A percentile compares a stretch with the other conserved stretches of the same genome.
phyloP scores from a whole-genome alignment of 2,888 invertebrate species.

The Ormia ochracea region DNA sequence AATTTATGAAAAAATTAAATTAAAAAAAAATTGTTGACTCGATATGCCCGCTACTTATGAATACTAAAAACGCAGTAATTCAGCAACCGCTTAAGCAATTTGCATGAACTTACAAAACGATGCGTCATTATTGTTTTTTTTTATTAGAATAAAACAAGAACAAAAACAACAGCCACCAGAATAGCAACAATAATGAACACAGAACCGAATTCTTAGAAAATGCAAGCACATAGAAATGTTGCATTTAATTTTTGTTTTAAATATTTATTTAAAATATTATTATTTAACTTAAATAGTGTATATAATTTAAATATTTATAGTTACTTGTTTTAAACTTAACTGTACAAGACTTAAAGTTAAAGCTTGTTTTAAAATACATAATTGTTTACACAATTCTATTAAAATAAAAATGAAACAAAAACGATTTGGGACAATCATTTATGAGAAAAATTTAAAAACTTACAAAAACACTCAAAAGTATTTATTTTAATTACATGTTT shows the following conservation, averaged over 20 bases:
- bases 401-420: not conserved
- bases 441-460: constrained; percentile 4
- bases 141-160: too few species aligned
- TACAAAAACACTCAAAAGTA: not conserved
- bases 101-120: too few species aligned
- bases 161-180: too few species aligned
- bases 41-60: too few species aligned
- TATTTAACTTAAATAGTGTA: constrained; percentile 27
- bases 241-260: not conserved
- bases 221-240: constrained; percentile 43
- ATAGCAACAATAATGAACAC: too few species aligned
- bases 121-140: too few species aligned
- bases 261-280: constrained; percentile 40
- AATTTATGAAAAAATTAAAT: too few species aligned
- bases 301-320: constrained; percentile 20
- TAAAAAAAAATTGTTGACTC: too few species aligned
- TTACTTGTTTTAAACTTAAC: constrained; percentile 13
- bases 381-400: not conserved
- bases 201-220: too few species aligned
- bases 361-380: not conserved
- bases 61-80: too few species aligned
- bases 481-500: not conserved
- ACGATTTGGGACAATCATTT: constrained; percentile 1
- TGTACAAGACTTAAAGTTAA: constrained; percentile 37
- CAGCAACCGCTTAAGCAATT: too few species aligned